phyloP scores from a whole-genome alignment of 64 coral and sea anemone genomes.

The Montipora efflorescens region DNA sequence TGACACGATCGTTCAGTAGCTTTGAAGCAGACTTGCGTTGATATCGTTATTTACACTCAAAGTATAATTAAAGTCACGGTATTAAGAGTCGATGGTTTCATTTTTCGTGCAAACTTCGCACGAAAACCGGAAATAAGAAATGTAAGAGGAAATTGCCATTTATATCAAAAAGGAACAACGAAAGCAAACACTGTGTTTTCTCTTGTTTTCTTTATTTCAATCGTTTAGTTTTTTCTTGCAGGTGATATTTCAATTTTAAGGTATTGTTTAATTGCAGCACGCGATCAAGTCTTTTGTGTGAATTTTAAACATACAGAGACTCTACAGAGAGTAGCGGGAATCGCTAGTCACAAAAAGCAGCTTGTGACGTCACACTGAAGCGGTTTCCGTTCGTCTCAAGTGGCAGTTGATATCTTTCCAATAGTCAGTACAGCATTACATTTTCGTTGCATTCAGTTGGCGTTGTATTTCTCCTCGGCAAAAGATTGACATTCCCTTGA shows the following conservation, averaged over 20 bases:
- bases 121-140: not conserved
- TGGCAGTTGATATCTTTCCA: constrained; percentile 34
- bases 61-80: no score
- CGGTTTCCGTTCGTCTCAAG: not conserved
- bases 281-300: not conserved
- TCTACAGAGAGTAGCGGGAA: not conserved
- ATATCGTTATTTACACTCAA: no score
- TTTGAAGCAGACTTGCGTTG: no score
- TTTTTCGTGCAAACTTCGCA: no score
- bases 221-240: not conserved
- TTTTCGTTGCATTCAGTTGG: not conserved
- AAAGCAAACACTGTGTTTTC: not conserved
- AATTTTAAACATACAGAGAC: constrained; percentile 31
- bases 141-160: not conserved
- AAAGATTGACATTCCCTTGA: constrained; percentile 11
- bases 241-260: not conserved
- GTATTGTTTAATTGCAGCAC: not conserved
- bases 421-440: no score
- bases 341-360: not conserved
- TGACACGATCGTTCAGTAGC: no score
- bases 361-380: constrained; percentile 26
- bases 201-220: not conserved
- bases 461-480: constrained; percentile 11
- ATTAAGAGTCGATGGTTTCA: not conserved
- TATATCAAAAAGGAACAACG: not conserved